phyloP scores from a whole-genome alignment of 37 sponge, comb jelly and placozoan genomes.

The Geodia barretti region DNA sequence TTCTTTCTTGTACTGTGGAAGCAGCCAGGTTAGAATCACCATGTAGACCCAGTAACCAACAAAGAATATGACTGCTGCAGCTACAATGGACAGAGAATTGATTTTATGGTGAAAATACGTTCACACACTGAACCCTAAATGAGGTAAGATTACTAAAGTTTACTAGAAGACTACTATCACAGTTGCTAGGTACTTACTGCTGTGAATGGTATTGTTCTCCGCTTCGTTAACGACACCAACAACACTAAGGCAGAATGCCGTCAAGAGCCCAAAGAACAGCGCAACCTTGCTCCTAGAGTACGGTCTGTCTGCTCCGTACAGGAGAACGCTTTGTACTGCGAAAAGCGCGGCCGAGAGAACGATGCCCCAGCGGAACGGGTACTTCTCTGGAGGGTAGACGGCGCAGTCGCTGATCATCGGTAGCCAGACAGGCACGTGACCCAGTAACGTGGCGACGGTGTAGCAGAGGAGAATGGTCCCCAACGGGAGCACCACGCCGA shows the following conservation, averaged over 20 bases:
- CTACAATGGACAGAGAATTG: conserved; percentile 15
- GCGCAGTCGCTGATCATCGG: conserved; percentile 90
- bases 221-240: conserved; percentile 75
- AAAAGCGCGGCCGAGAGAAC: conserved; percentile 32
- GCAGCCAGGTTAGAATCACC: conserved; percentile 35
- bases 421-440: conserved; percentile 76
- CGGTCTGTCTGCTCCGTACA: conserved; percentile 49
- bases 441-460: conserved; percentile 46
- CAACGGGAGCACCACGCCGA: conserved; percentile 5
- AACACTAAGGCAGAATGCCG: conserved; percentile 35
- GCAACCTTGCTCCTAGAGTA: conserved; percentile 45
- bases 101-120: not conserved
- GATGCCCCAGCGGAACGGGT: conserved; percentile 68
- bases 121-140: too few species aligned
- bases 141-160: too few species aligned
- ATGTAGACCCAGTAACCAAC: conserved; percentile 34
- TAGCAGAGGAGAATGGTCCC: conserved; percentile 76
- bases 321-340: conserved; percentile 18
- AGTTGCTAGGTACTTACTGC: too few species aligned
- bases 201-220: conserved; percentile 53
- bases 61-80: conserved; percentile 58
- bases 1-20: not conserved
- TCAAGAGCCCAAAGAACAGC: conserved; percentile 39
- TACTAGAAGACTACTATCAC: too few species aligned
- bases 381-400: conserved; percentile 76